A percentile compares a stretch with the other conserved stretches of the same genome.
phyloP scores from a whole-genome alignment of 2,888 invertebrate genomes.

The Phortica okadai region DNA sequence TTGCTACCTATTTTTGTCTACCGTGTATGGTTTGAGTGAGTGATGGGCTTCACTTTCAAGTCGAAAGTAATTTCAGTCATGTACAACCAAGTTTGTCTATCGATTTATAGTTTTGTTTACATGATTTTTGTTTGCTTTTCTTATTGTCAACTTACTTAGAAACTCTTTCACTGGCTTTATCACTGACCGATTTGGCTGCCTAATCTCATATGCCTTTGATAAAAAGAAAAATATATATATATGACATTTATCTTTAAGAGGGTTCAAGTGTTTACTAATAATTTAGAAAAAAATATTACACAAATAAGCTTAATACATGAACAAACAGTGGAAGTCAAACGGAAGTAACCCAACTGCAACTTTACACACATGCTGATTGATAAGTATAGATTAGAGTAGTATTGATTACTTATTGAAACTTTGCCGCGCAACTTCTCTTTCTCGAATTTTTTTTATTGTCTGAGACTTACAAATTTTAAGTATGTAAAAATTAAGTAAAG shows the following conservation, averaged over 20 bases:
- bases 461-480: constrained; percentile 48
- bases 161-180: constrained; percentile 40
- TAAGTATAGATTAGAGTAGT: too few relatives aligned
- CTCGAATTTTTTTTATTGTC: background rate
- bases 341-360: background rate
- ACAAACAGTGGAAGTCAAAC: constrained; percentile 15
- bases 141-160: constrained; percentile 46
- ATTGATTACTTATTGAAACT: too few relatives aligned
- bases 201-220: constrained; percentile 43
- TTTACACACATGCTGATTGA: too few relatives aligned
- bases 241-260: background rate
- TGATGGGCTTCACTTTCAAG: background rate
- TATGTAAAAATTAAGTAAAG: constrained; percentile 16
- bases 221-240: background rate
- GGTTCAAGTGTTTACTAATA: background rate
- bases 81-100: background rate
- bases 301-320: constrained; percentile 13
- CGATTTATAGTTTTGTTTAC: background rate
- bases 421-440: too few relatives aligned
- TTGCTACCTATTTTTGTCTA: constrained; percentile 47
- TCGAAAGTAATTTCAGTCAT: background rate
- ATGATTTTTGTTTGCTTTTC: background rate
- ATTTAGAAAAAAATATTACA: background rate
- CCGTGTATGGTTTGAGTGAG: constrained; percentile 18
- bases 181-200: constrained; percentile 33